Evolutionary conservation across 2,888 invertebrate genomes (phyloP), one percentile per base, ranked within the genome.

Genomic region (Lomographa bimaculata): DNA sequence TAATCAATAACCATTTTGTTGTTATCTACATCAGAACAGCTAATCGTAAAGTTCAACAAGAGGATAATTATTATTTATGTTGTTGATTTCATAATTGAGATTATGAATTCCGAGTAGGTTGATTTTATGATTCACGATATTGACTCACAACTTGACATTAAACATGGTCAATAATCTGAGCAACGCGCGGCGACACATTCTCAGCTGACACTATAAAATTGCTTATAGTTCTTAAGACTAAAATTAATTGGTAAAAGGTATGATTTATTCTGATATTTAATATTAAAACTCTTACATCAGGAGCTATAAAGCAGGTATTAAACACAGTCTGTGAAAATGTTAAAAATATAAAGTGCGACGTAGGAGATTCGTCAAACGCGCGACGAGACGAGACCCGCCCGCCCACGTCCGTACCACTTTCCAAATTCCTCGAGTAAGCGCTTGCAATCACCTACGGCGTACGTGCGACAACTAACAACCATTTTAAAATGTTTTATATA

Each of bases 351-450:
- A 77, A 76, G 71, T 77, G 79, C 78, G 76, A 78, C 76, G 73
- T 76, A 60, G 75, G 78, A 79, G 78, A 85, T 82, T 79, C 83
- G 83, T 85, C 81, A 83, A 78, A 81, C 76, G 70, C 66, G 73
- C 76, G 73, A 64, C 64, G 35, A 24, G 26, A 66, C 32, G 32
- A 66, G 71, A 83, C 87, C 77, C 60, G 87, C 79, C 87, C 87
- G 87, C 89, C 87, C 79, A 89, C 89, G 75, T 80, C 38, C 59
- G 78, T 78, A 77, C 82, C 75, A 84, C 87, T 89, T 89, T 89
- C 87, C 87, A 89, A 89, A 89, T 89, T 87, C 87, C 80, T 79
- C 73, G 70, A 76, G 79, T 74, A 77, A 81, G 79, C 76, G 73
- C 76, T 71, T 76, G 86, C 84, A 83, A 86, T 85, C 81, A 72